A percentile compares a stretch with the other conserved stretches of the same genome.
phyloP scores from a whole-genome alignment of 1,140 invertebrate genomes.

The Cryptotermes secundus region DNA sequence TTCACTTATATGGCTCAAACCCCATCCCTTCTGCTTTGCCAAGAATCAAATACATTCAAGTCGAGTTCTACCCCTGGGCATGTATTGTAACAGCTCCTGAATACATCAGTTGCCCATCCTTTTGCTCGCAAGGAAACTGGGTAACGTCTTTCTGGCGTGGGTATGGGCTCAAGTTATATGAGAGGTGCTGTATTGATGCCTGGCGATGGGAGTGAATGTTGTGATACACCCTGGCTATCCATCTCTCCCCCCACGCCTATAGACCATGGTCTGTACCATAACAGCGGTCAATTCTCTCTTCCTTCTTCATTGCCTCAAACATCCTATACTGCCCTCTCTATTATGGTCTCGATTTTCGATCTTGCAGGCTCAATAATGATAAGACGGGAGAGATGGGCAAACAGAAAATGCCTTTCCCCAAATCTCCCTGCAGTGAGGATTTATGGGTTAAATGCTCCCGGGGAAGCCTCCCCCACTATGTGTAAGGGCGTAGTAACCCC shows the following conservation, averaged over 20 bases:
- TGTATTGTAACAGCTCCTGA: slow-evolving; percentile 3
- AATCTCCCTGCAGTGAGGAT: neutral
- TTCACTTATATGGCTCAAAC: neutral
- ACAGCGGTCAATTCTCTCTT: neutral
- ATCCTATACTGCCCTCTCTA: neutral
- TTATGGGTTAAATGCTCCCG: neutral
- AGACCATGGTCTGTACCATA: neutral
- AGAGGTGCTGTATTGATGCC: neutral
- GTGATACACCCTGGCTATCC: neutral
- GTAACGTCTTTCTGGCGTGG: neutral
- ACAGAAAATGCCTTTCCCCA: neutral
- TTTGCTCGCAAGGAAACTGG: neutral
- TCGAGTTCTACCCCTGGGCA: neutral
- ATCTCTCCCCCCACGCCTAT: neutral
- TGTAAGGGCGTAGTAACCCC: neutral
- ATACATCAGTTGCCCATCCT: neutral
- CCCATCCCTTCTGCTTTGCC: neutral
- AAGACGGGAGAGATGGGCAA: neutral
- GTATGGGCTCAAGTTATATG: neutral
- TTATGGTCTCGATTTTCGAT: neutral
- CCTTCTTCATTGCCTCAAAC: neutral
- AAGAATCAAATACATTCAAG: neutral
- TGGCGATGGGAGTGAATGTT: neutral
- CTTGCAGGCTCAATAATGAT: neutral
- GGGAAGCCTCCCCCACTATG: neutral